Base-by-base conservation (phyloP, 2,113 vertebrate genomes). In the Tretioscincus oriximinensis region DNA sequence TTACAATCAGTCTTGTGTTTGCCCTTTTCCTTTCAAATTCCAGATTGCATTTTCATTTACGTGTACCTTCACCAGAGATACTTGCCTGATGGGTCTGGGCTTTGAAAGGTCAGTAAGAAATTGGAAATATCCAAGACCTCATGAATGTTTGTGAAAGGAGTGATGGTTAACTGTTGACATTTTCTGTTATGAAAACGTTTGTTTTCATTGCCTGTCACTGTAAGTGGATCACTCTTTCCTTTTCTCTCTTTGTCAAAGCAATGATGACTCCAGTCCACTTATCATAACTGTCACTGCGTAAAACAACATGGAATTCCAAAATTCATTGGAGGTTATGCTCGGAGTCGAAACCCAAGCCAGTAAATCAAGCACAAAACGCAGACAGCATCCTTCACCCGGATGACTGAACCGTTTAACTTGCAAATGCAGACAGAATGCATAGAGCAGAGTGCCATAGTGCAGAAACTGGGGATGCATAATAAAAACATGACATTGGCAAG, bases 141-240 rank as follows among this genome's bases (percentile, higher is more conserved):
- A 16, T 10, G 21, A 49, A 69, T 24, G 12, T 29, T 60, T 49
- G 54, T 29, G 73, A 69, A 76, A 76, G 51, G 35, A 81, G 24
- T 47, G 31, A 76, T 66, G 73, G 65, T 41, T 26, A 69, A 29
- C 26, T 69, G 26, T 69, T 73, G 69, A 69, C 26, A 61, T n/a
- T 28, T 81, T 69, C 65, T 81, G 24, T 61, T 29, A 66, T 61
- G 72, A 47, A 67, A 68, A 45, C 24, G 31, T 58, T 73, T 81
- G 11, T 81, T 80, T 65, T 54, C 78, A 26, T 65, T 73, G 78
- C 70, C 79, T 81, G 71, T 74, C 71, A 67, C 31, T n/a, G 45
- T 65, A 76, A 76, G 60, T 81, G 71, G 61, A 81, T 74, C 18
- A 68, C 51, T 16, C 22, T 45, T 47, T 76, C 51, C 21, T 24